Conservation (phyloP, 2,113 vertebrate species). For the Rhabdornis inornatus region DNA sequence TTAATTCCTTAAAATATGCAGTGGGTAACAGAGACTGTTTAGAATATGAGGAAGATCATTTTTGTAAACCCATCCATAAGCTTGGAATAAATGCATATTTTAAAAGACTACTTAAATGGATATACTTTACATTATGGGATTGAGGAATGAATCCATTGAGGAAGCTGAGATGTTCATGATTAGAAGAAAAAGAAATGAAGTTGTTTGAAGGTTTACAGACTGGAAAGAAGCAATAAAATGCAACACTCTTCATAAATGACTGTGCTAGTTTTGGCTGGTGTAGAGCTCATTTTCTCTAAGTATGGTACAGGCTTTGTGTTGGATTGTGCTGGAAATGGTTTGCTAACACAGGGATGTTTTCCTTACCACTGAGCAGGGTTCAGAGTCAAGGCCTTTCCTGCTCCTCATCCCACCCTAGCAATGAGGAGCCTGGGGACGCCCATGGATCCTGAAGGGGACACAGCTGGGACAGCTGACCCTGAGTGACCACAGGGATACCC, state of each 20-base stretch:
- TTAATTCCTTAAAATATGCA: background rate
- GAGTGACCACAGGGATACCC: background rate
- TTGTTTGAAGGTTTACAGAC: background rate
- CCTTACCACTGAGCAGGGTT: background rate
- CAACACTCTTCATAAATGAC: background rate
- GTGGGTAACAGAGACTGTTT: background rate
- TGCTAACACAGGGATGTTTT: background rate
- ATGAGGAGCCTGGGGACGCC: background rate
- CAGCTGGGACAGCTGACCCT: background rate
- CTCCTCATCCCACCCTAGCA: background rate
- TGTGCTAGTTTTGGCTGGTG: background rate
- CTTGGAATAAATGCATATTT: background rate
- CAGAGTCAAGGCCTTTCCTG: background rate
- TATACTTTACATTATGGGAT: conserved; percentile 3
- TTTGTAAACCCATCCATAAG: background rate
- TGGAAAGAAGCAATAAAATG: background rate
- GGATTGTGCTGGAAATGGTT: background rate
- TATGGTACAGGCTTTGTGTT: background rate
- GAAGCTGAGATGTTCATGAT: background rate
- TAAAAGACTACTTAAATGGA: background rate
- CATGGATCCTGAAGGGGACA: background rate
- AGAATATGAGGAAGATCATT: background rate
- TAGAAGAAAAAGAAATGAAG: background rate
- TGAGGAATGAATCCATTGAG: background rate
- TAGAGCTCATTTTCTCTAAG: background rate